phyloP scores from a whole-genome alignment of 2,888 invertebrate genomes.

The Diachrysia chrysitis region DNA sequence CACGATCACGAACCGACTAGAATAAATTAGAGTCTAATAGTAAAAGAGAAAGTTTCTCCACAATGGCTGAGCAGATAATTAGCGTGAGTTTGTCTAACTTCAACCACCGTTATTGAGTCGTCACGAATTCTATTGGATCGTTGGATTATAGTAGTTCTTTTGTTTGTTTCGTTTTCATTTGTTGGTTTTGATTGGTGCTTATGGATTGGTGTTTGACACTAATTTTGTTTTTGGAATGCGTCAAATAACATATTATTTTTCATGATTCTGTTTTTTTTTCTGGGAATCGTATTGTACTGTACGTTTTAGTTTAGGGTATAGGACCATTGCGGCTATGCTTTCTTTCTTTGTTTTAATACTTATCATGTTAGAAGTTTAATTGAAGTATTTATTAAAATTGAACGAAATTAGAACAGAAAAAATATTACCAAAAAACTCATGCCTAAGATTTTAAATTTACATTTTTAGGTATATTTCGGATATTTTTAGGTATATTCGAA shows the following conservation, averaged over 20 bases:
- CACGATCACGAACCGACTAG: conserved; percentile 49
- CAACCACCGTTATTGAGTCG: conserved; percentile 31
- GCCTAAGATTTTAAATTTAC: too few species aligned
- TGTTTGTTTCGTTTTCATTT: conserved; percentile 12
- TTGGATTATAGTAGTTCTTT: conserved; percentile 12
- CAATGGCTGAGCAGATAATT: conserved; percentile 52
- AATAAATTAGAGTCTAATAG: conserved; percentile 60
- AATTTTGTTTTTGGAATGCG: background rate
- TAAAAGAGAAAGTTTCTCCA: conserved; percentile 58
- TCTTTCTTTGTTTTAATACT: too few species aligned
- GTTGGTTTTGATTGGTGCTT: background rate
- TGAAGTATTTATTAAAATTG: too few species aligned
- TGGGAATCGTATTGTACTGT: too few species aligned
- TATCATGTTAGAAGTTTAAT: too few species aligned
- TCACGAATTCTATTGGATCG: conserved; percentile 43
- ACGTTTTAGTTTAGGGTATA: too few species aligned
- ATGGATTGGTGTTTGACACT: background rate
- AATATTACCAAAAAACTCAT: too few species aligned
- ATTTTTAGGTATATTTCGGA: too few species aligned
- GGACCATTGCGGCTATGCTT: too few species aligned
- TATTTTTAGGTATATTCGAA: too few species aligned
- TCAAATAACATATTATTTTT: background rate
- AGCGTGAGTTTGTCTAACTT: conserved; percentile 49
- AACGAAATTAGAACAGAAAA: too few species aligned
- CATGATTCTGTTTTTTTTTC: too few species aligned